Conservation (phyloP, 2,113 vertebrate species). For the Arothron firmamentum region DNA sequence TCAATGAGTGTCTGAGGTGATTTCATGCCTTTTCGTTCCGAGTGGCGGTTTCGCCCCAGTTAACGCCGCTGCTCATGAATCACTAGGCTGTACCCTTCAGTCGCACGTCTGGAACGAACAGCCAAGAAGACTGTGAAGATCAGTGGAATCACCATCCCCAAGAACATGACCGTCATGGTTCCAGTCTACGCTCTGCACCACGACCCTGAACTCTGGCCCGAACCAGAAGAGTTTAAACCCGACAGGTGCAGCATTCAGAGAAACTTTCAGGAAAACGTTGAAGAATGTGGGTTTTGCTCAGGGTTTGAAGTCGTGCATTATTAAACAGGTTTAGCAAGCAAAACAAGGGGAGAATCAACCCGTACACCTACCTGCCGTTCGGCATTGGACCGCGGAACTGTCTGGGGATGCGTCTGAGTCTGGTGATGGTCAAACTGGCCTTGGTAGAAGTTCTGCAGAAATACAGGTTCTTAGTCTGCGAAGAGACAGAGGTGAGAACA, state of each 20-base stretch:
- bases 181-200: constrained; percentile 67
- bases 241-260: constrained; percentile 66
- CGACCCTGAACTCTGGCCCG: constrained; percentile 62
- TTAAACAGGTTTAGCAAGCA: constrained; percentile 74
- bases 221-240: constrained; percentile 75
- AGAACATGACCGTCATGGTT: constrained; percentile 57
- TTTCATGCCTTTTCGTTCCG: too few relatives aligned
- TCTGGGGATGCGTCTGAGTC: constrained; percentile 79
- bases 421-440: constrained; percentile 70
- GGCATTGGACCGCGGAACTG: constrained; percentile 80
- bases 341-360: constrained; percentile 61
- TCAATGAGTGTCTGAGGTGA: constrained; percentile 73
- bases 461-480: constrained; percentile 73
- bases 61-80: not conserved
- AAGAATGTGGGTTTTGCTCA: not conserved
- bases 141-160: constrained; percentile 72
- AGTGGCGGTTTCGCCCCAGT: too few relatives aligned
- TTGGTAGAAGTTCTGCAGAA: constrained; percentile 71
- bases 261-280: not conserved
- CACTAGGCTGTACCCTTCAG: constrained; percentile 63
- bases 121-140: constrained; percentile 79
- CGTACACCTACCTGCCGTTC: constrained; percentile 76
- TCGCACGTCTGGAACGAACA: constrained; percentile 63
- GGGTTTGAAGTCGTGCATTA: not conserved
- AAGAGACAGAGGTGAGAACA: constrained; percentile 73